phyloP scores from a whole-genome alignment of 23 tunicate genomes.

The Corella eumyota region DNA sequence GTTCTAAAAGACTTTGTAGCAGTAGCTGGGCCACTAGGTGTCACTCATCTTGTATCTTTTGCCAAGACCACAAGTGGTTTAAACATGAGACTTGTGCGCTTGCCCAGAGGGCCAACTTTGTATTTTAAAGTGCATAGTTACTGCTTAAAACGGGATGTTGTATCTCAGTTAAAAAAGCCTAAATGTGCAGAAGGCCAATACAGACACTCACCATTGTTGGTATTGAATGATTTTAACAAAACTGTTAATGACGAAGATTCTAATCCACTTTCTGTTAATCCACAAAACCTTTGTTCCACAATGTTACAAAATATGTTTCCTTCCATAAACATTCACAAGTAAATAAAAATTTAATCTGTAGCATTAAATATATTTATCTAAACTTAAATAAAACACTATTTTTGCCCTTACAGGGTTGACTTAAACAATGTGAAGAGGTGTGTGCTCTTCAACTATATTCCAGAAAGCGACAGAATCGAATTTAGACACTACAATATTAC shows the following conservation, averaged over 20 bases:
- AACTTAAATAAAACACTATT: no score
- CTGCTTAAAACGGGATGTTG: conserved; percentile 43
- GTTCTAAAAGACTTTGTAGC: conserved; percentile 78
- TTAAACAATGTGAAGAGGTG: conserved; percentile 45
- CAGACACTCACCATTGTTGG: conserved; percentile 57
- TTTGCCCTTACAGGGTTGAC: background rate
- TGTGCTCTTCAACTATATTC: conserved; percentile 48
- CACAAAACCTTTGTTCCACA: conserved; percentile 54
- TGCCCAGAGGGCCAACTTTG: conserved; percentile 94
- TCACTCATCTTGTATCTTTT: conserved; percentile 69
- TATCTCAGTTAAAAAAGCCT: conserved; percentile 38
- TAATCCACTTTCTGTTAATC: conserved; percentile 10
- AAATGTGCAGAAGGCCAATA: conserved; percentile 54
- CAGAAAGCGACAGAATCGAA: conserved; percentile 50
- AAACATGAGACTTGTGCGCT: conserved; percentile 44
- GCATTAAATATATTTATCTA: background rate
- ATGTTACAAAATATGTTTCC: conserved; percentile 94
- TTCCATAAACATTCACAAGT: conserved; percentile 56
- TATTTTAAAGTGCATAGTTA: conserved; percentile 65
- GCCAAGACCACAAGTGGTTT: conserved; percentile 52
- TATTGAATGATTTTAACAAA: conserved; percentile 46
- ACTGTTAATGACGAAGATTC: background rate
- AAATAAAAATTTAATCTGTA: conserved; percentile 1
- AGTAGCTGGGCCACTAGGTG: conserved; percentile 74
- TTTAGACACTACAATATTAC: conserved; percentile 77